Base-by-base conservation (phyloP, 2,888 invertebrate species). In the Plagiodera versicolora region DNA sequence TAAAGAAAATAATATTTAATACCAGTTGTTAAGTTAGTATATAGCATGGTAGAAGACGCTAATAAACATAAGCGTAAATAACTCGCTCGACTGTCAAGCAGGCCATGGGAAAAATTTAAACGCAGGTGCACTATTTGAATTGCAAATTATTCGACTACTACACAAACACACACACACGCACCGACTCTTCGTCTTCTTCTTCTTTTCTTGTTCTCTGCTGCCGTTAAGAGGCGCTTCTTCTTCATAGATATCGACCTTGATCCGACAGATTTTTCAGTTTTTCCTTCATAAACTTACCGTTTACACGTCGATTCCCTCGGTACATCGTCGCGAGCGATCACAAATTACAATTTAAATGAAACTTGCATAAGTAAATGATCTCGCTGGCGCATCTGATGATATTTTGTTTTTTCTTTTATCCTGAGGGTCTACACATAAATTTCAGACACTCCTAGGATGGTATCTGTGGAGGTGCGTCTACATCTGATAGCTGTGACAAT, bases 61-160 rank as follows among this genome's bases (percentile, higher is more conserved):
- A 78, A 76, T 77, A 77, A 77, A 75, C 74, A 72, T 73, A 72
- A 74, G 73, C 75, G 76, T 77, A 77, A 77, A 77, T 77, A 77
- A 77, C 72, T 75, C 71, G 71, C 70, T 70, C 70, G 67, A 69
- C 74, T 70, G 72, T 70, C 70, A 69, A 65, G 67, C 67, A 65
- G 66, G 61, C 71, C 76, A 76, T 75, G 77, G 76, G 77, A 78
- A 79, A 79, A 78, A 77, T 76, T 74, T 72, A 74, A 77, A 78
- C 77, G 79, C 79, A 79, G 79, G 79, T 79, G 79, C 79, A 76
- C 75, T 75, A 78, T 79, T 79, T 79, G 79, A 75, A 79, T 77
- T 79, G 79, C 79, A 78, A 79, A 79, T 79, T 71, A 71, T 71
- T 67, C 63, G 48, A 58, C 56, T 60, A 58, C 60, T 58, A 55